Evolutionary conservation across 2,113 vertebrate species (phyloP).

Genomic region (Spilogale gracilis): DNA sequence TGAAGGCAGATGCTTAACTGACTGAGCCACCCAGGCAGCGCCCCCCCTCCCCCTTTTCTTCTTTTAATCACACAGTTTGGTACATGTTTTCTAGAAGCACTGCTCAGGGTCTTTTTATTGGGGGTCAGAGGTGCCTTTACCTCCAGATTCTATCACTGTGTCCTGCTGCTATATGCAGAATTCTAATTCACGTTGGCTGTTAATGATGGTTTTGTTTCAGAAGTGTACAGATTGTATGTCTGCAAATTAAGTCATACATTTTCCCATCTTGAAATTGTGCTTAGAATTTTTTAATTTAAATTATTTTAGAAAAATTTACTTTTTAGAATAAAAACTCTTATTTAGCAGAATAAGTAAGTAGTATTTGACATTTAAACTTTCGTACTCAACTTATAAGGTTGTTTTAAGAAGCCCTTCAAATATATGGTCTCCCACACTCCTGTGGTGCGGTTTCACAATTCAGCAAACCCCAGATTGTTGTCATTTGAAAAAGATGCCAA

Average conservation of each 20-base stretch:
- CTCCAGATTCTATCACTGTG: neutral
- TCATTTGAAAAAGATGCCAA: neutral
- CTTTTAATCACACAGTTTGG: neutral
- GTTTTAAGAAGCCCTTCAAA: slow-evolving; percentile 30
- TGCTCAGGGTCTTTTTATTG: neutral
- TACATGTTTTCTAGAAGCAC: neutral
- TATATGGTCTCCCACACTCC: neutral
- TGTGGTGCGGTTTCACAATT: neutral
- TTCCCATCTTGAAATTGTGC: neutral
- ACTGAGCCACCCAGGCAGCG: too few species aligned
- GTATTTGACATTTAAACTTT: neutral
- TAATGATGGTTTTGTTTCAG: neutral
- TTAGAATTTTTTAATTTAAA: slow-evolving; percentile 27
- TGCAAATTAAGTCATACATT: neutral
- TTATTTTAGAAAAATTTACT: neutral
- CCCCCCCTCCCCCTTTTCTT: neutral
- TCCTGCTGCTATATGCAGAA: neutral
- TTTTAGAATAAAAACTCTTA: neutral
- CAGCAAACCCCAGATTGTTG: neutral
- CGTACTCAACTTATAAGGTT: neutral
- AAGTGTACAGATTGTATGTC: neutral
- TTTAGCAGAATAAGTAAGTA: neutral
- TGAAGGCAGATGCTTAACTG: too few species aligned
- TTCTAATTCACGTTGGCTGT: neutral
- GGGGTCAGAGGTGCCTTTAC: neutral